Conservation (phyloP, 2,797 vertebrate genomes). For the Sebastes itinus region DNA sequence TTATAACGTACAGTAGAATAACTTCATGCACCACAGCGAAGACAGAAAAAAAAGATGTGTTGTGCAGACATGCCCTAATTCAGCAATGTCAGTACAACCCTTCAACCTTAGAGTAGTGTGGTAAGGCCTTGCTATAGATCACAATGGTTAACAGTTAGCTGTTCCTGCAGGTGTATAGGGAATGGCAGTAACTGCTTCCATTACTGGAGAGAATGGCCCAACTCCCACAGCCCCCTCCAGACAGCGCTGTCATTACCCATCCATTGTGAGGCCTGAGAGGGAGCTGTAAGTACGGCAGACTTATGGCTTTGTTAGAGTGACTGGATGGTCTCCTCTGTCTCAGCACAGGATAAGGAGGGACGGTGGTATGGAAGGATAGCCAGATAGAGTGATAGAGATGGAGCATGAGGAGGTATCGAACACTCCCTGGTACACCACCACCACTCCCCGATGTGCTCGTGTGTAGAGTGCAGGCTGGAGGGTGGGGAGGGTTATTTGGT, state of each 20-base stretch:
- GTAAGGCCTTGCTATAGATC: constrained; percentile 73
- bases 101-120: constrained; percentile 60
- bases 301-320: constrained; percentile 80
- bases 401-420: constrained; percentile 67
- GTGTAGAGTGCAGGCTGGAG: constrained; percentile 75
- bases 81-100: constrained; percentile 64
- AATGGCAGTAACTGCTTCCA: constrained; percentile 79
- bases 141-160: constrained; percentile 75
- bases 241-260: constrained; percentile 82
- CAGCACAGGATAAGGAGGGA: constrained; percentile 60
- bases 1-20: constrained; percentile 3
- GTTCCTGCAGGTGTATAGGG: constrained; percentile 79
- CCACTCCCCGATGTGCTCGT: constrained; percentile 48
- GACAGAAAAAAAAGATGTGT: constrained; percentile 39
- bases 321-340: constrained; percentile 76
- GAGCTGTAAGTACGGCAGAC: constrained; percentile 82
- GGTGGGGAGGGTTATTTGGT: constrained; percentile 84
- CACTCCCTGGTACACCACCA: constrained; percentile 31
- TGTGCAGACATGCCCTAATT: constrained; percentile 61
- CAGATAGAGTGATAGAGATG: constrained; percentile 67
- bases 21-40: constrained; percentile 9
- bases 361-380: constrained; percentile 53
- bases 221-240: constrained; percentile 78
- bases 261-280: constrained; percentile 81
- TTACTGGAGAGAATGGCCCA: constrained; percentile 76